These are phyloP conservation scores for Paraescarpia echinospica DNA, from an alignment of 1,140 invertebrate species.

Conservation along the genomic window DNA sequence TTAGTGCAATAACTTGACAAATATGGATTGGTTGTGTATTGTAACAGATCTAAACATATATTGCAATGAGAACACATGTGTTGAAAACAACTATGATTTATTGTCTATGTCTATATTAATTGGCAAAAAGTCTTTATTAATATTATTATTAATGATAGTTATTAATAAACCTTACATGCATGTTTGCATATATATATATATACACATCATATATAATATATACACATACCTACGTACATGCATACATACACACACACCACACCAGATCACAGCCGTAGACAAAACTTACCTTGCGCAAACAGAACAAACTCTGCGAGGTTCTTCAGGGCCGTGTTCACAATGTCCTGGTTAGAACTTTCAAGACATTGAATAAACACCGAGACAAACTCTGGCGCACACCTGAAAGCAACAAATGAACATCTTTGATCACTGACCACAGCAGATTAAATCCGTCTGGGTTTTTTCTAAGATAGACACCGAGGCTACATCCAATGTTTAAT, in stretches of 20 bases:
- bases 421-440: neutral
- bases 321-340: constrained; percentile 77
- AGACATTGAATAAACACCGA: constrained; percentile 78
- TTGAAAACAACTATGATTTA: too few species aligned
- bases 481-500: neutral
- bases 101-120: too few species aligned
- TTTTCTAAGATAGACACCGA: neutral
- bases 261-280: too few species aligned
- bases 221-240: too few species aligned
- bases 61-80: neutral
- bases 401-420: constrained; percentile 36
- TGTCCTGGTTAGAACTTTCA: constrained; percentile 74
- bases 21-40: neutral
- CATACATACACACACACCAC: too few species aligned
- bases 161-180: too few species aligned
- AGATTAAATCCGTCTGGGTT: neutral
- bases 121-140: too few species aligned
- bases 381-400: constrained; percentile 63
- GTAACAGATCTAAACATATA: neutral
- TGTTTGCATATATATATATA: too few species aligned
- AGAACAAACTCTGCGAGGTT: constrained; percentile 80
- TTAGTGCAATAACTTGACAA: neutral
- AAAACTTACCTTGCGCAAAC: constrained; percentile 52
- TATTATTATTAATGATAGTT: too few species aligned
- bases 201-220: too few species aligned